Evolutionary conservation across 2,797 vertebrate genomes (phyloP), one percentile per base, ranked within the genome.

Genomic region (Poeciliopsis turneri): DNA sequence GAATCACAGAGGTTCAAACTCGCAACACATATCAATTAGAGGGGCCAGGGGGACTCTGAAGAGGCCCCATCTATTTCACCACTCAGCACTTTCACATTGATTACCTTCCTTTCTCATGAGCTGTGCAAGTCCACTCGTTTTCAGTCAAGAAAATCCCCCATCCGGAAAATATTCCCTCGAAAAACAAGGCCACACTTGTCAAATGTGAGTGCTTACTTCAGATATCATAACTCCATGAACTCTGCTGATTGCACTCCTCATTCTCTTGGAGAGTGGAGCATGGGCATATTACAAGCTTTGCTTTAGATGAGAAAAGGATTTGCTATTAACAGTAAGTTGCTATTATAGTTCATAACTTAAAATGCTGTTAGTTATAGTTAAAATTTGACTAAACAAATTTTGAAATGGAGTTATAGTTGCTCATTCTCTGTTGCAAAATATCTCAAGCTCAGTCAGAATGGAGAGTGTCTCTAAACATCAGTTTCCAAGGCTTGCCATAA

Each of bases 21-120:
- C 87, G 92, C 89, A 91, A 87, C 53, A 71, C 86, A 79, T 89
- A 90, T 93, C 91, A 93, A 92, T 93, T 93, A 93, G 86, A 92
- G 81, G 71, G 74, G 78, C 81, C 92, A 90, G 83, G 0, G 83
- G 90, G 92, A 93, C 82, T 78, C 55, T 75, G 88, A 80, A 84
- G 83, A 80, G 81, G 89, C 90, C 71, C 89, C 86, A 82, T 93
- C 87, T 88, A 89, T 84, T 93, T 83, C 43, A 12, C 90, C 83
- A 90, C 91, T 94, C 92, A 94, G 93, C 94, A 92, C 83, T 93
- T 90, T 89, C 87, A 78, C 89, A 92, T 92, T 92, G 92, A 94
- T 95, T 90, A 90, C 84, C 87, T 90, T 83, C 90, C 84, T 69
- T 88, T 78, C 82, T 92, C 85, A 78, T 80, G 86, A 89, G 82